Percentiles rank a stretch among this genome's conserved stretches.
Evolutionary conservation across 2,113 vertebrate species (phyloP).

Genomic region (Pachyramphus minor): DNA sequence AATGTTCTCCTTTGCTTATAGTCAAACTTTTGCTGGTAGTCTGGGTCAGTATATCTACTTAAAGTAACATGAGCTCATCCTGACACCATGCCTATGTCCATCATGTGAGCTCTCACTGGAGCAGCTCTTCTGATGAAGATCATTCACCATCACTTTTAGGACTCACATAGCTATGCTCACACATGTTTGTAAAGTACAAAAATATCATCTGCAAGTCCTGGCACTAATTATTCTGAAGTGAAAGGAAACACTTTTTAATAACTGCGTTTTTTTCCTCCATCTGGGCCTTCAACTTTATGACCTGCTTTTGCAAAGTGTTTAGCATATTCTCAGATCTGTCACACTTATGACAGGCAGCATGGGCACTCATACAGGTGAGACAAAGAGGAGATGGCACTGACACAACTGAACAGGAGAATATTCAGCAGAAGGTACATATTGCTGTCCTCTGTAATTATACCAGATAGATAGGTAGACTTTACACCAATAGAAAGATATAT

Average conservation of each 20-base stretch:
- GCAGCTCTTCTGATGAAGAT: neutral
- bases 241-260: conserved; percentile 22
- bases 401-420: neutral
- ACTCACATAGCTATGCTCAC: neutral
- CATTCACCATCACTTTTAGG: neutral
- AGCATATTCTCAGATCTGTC: neutral
- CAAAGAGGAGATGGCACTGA: neutral
- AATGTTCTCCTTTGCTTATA: neutral
- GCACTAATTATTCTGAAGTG: neutral
- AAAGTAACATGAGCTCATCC: neutral
- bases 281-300: neutral
- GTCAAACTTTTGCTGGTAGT: neutral
- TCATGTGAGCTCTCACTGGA: neutral
- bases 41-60: neutral
- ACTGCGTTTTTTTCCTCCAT: neutral
- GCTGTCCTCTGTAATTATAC: neutral
- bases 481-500: neutral
- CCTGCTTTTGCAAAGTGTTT: neutral
- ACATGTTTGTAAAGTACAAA: neutral
- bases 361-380: neutral
- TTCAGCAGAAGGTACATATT: neutral
- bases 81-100: neutral
- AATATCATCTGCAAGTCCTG: neutral
- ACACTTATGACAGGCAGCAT: neutral
- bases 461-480: no score